Conservation (phyloP, 2,888 invertebrate genomes). For the Tholera decimalis region DNA sequence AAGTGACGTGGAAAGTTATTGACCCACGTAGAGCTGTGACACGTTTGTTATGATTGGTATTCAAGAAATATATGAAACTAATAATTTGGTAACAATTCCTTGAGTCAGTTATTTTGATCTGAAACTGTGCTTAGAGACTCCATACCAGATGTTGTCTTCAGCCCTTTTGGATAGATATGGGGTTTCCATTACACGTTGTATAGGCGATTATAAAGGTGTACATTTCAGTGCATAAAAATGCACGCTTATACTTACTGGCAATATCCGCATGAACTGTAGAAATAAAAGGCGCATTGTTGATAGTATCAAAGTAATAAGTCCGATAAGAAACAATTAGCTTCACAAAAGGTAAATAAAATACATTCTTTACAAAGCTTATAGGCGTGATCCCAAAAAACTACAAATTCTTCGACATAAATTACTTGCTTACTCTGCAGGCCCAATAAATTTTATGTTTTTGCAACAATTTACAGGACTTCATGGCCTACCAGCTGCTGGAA, state of each 20-base stretch:
- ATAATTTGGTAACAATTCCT: too few relatives aligned
- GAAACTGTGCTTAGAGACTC: too few relatives aligned
- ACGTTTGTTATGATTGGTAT: too few relatives aligned
- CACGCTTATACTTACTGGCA: background rate
- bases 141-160: too few relatives aligned
- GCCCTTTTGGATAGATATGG: too few relatives aligned
- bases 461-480: constrained; percentile 44
- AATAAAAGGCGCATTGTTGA: constrained; percentile 19
- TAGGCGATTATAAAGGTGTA: background rate
- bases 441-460: constrained; percentile 55
- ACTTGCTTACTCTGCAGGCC: constrained; percentile 16
- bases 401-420: constrained; percentile 19
- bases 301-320: constrained; percentile 4
- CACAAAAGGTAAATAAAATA: constrained; percentile 7
- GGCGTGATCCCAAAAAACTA: constrained; percentile 34
- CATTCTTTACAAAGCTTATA: constrained; percentile 19
- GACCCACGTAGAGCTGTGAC: too few relatives aligned
- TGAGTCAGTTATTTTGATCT: too few relatives aligned
- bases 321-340: constrained; percentile 11
- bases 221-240: background rate
- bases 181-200: too few relatives aligned
- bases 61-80: too few relatives aligned
- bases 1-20: too few relatives aligned
- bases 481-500: constrained; percentile 38
- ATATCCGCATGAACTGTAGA: background rate